Percentiles rank a stretch among this genome's conserved stretches.
Evolutionary conservation across 1,140 invertebrate genomes (phyloP).

Genomic region (Tetragnatha versicolor): DNA sequence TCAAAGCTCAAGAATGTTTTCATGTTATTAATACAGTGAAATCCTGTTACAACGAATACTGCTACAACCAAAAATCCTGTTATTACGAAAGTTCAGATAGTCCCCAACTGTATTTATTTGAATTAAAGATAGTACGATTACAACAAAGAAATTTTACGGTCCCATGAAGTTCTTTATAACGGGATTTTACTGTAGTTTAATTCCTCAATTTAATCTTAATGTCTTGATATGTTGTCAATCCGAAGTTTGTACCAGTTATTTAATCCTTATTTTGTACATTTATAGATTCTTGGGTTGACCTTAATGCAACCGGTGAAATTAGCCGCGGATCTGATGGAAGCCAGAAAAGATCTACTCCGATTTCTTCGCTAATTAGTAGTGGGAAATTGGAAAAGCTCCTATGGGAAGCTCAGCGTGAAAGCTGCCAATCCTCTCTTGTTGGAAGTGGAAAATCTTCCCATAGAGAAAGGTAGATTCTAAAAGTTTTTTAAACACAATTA

Average conservation of each 20-base stretch:
- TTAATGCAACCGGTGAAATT: conserved; percentile 39
- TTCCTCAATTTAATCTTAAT: too few species aligned
- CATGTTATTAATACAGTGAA: too few species aligned
- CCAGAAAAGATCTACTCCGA: conserved; percentile 47
- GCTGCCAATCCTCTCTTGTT: conserved; percentile 52
- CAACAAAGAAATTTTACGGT: too few species aligned
- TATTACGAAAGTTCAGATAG: too few species aligned
- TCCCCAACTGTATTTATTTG: too few species aligned
- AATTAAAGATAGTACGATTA: too few species aligned
- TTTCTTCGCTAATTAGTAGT: conserved; percentile 54
- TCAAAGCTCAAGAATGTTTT: too few species aligned
- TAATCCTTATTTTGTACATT: neutral
- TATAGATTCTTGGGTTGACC: conserved; percentile 57
- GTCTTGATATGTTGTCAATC: too few species aligned
- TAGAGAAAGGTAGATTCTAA: conserved; percentile 31
- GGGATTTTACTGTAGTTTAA: too few species aligned
- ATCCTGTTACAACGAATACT: too few species aligned
- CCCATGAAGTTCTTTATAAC: too few species aligned
- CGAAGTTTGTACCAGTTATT: neutral
- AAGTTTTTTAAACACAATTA: neutral
- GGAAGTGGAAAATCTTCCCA: conserved; percentile 51
- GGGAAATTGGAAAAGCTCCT: conserved; percentile 56
- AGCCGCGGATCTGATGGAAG: conserved; percentile 19
- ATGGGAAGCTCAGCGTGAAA: conserved; percentile 58
- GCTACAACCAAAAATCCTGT: too few species aligned